Base-by-base conservation (phyloP, 2,888 invertebrate species). In the Zaprionus bogoriensis region DNA sequence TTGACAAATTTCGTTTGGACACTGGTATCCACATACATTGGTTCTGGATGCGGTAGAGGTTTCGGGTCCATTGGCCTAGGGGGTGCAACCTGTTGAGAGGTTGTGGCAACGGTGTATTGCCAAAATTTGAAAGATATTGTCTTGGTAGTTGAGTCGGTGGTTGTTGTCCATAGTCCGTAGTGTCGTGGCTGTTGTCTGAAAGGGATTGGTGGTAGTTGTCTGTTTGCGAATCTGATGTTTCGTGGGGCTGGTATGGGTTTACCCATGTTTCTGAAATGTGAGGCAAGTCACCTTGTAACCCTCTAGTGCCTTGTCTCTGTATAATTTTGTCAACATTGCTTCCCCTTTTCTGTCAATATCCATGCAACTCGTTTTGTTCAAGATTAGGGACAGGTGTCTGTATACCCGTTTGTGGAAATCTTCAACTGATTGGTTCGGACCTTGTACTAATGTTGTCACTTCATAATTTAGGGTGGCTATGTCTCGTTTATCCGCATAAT, bases 401-500 rank as follows among this genome's bases (percentile, higher is more conserved):
- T 36, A 53, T n/a, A 38, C 53, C 3, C 7, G 4, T 17, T 47
- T 17, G 22, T 47, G 32, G 28, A 55, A 55, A 4, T 55, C 30
- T 23, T 47, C 46, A 1, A 55, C 47, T 10, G 55, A 23, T 22
- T 55, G 39, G 4, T 45, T 27, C 6, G 5, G n/a, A 12, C 27
- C 9, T 10, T 46, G 45, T 1, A 39, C 9, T 10, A 55, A 41
- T 2, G 47, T 32, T 10, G 41, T 30, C 41, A 55, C 23, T 47
- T 55, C 30, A 10, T 55, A 47, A 9, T 55, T 38, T n/a, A 46
- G 28, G 4, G 54, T 38, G 20, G 12, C 23, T 10, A 54, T 1
- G 17, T 54, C 45, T 1, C 45, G 38, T 39, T 54, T 54, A 10
- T 44, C 52, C 1, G 45, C 53, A n/a, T 44, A 44, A 4, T 53